phyloP scores from a whole-genome alignment of 2,888 invertebrate species.

The Merodon equestris region DNA sequence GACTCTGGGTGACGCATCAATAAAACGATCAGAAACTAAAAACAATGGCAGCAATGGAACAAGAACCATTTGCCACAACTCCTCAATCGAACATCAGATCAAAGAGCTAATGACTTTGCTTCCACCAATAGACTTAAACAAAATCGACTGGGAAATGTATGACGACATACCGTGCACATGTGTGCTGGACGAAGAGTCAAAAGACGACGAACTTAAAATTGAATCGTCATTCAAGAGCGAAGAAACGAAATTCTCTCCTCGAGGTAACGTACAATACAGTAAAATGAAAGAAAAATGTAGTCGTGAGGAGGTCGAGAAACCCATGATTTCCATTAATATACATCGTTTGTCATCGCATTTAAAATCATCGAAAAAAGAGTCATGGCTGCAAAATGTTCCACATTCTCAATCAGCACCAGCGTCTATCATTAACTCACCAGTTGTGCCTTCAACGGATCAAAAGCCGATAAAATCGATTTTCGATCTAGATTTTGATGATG shows the following conservation, averaged over 20 bases:
- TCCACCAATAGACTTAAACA: slow-evolving; percentile 64
- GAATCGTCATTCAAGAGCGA: background rate
- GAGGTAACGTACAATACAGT: no score
- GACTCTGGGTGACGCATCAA: slow-evolving; percentile 4
- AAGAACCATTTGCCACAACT: background rate
- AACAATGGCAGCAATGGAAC: background rate
- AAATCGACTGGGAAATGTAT: slow-evolving; percentile 54
- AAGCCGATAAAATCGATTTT: slow-evolving; percentile 77
- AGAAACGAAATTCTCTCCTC: background rate
- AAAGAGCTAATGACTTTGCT: slow-evolving; percentile 62
- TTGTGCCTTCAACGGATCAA: slow-evolving; percentile 41
- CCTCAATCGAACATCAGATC: slow-evolving; percentile 71
- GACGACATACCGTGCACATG: slow-evolving; percentile 70
- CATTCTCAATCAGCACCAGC: slow-evolving; percentile 34
- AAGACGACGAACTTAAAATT: no score
- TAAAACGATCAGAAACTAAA: background rate
- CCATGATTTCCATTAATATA: slow-evolving; percentile 49
- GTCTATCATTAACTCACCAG: slow-evolving; percentile 50
- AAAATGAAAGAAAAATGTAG: no score
- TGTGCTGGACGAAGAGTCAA: slow-evolving; percentile 61
- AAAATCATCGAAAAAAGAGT: no score
- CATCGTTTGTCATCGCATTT: no score
- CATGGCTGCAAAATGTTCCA: no score
- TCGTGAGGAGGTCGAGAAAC: slow-evolving; percentile 18
- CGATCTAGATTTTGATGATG: slow-evolving; percentile 78